phyloP scores from a whole-genome alignment of 2,797 vertebrate species.

The Streptopelia turtur region DNA sequence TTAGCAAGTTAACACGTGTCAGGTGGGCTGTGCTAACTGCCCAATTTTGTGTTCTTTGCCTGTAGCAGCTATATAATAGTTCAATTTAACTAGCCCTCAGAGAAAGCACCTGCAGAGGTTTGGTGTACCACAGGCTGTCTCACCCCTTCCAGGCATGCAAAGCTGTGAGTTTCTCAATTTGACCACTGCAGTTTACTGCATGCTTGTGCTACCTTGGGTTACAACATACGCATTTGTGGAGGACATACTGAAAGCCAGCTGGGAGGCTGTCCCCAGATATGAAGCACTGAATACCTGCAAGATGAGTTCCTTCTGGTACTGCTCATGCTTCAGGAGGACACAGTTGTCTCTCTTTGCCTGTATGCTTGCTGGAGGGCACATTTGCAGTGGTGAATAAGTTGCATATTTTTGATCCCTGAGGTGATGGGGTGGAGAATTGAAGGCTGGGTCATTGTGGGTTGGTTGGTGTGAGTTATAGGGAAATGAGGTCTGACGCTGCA shows the following conservation, averaged over 20 bases:
- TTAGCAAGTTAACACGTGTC: conserved; percentile 52
- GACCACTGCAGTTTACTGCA: background rate
- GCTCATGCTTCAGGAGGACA: background rate
- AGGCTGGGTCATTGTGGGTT: background rate
- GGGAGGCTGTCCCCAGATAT: background rate
- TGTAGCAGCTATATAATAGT: conserved; percentile 45
- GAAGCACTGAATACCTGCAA: background rate
- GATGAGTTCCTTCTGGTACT: background rate
- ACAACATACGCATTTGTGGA: too few species aligned
- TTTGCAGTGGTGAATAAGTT: background rate
- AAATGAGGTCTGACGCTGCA: background rate
- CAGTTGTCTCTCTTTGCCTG: background rate
- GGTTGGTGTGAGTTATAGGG: background rate
- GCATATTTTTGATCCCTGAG: background rate
- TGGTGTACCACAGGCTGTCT: background rate
- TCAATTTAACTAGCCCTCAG: conserved; percentile 50
- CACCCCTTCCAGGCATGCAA: conserved; percentile 6
- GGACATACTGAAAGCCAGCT: background rate
- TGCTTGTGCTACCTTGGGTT: background rate
- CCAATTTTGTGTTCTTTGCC: conserved; percentile 66
- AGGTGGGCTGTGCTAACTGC: conserved; percentile 42
- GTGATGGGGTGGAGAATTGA: background rate
- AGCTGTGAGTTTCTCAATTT: background rate
- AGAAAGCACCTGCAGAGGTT: conserved; percentile 66
- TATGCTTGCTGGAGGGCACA: background rate